Base-by-base conservation (phyloP, 2,113 vertebrate species). In the Nibea albiflora region DNA sequence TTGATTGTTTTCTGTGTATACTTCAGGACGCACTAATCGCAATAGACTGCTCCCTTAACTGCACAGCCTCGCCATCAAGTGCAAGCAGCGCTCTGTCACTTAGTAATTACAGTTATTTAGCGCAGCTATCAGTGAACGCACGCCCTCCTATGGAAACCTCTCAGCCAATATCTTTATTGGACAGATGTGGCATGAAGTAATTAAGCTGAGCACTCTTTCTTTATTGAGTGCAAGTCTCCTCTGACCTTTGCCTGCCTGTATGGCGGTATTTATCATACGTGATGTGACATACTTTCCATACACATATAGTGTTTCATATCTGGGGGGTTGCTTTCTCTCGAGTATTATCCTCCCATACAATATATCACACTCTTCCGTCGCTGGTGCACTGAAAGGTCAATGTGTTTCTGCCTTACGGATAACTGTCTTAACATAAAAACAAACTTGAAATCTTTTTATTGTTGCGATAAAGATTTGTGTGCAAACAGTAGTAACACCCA, bases 101-200 rank as follows among this genome's bases (percentile, higher is more conserved):
- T 24, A 49, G 68, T 75, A 78, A 85, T 90, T 68, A 80, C 50
- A 56, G n/a, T 88, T 74, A 76, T 88, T 78, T 84, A 85, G 67
- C 53, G 42, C 65, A 64, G 26, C 61, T 53, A 61, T 67, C 46
- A 75, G 46, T 67, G 76, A 78, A 69, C 73, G 58, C 54, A 44
- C 61, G 62, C 42, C 61, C 44, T 57, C 17, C 67, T 19, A 57
- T 73, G 78, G 75, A 78, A 81, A 75, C 68, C 54, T 64, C 73
- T 88, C 65, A 76, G 50, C 76, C 73, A 78, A 58, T 86, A 88
- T 89, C 86, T 88, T 86, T 54, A 80, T 57, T 60, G 83, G 56
- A 80, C 86, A 86, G 78, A 89, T 86, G 84, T 84, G 83, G 60
- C 56, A 63, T 76, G 66, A 58, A 63, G 82, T 84, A 86, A 92